Evolutionary conservation across 1,140 invertebrate species (phyloP).

Genomic region (Steinernema khuongi): DNA sequence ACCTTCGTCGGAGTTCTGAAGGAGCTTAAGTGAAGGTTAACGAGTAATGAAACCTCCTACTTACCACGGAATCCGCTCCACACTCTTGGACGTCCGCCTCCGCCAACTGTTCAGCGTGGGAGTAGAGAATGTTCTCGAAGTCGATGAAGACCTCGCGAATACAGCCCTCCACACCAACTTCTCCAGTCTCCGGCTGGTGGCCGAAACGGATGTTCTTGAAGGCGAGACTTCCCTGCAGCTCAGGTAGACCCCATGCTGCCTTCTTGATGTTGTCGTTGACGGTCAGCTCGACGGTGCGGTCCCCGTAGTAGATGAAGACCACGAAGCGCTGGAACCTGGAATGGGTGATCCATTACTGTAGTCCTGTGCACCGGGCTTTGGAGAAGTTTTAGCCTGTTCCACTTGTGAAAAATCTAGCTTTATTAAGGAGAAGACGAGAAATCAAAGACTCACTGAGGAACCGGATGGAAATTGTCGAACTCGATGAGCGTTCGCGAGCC

Average conservation of each 20-base stretch:
- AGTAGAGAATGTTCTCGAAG: conserved; percentile 8
- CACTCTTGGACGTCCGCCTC: not conserved
- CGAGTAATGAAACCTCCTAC: not conserved
- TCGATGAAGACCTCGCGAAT: conserved; percentile 1
- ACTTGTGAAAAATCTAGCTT: no score
- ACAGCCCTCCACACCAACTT: not conserved
- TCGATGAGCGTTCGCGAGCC: not conserved
- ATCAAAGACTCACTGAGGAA: not conserved
- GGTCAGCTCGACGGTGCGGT: not conserved
- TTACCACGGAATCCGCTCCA: not conserved
- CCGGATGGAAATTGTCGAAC: not conserved
- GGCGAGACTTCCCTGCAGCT: not conserved
- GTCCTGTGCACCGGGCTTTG: no score
- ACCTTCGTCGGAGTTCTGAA: not conserved
- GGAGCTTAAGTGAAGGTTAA: not conserved
- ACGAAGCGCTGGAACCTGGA: not conserved
- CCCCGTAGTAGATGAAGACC: not conserved
- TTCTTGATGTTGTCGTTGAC: not conserved
- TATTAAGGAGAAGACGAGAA: not conserved
- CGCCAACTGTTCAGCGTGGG: not conserved
- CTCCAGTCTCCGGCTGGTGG: not conserved
- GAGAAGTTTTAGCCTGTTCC: no score
- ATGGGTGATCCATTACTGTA: not conserved
- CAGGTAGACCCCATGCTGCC: not conserved
- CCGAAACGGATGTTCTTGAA: conserved; percentile 6